phyloP scores from a whole-genome alignment of 2,113 vertebrate species.

The Zosterops japonicus region DNA sequence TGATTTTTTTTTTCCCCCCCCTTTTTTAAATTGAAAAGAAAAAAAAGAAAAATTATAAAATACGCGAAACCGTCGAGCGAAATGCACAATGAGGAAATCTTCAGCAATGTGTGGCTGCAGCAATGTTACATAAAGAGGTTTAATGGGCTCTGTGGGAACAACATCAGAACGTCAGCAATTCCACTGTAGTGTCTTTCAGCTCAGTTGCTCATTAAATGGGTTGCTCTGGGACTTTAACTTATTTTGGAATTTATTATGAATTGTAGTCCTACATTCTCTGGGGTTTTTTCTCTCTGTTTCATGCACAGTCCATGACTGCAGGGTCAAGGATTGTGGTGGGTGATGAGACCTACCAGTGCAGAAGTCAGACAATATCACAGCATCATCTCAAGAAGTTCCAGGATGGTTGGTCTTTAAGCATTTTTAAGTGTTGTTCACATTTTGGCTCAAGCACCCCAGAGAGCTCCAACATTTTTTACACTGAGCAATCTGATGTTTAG shows the following conservation, averaged over 20 bases:
- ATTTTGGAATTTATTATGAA: not conserved
- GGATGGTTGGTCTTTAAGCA: not conserved
- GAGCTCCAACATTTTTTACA: not conserved
- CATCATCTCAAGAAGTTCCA: not conserved
- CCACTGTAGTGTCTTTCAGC: not conserved
- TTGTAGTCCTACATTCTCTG: not conserved
- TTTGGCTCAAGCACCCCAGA: not conserved
- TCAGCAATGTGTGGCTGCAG: not conserved
- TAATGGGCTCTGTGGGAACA: slow-evolving; percentile 50
- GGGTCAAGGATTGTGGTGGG: not conserved
- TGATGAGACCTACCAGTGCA: not conserved
- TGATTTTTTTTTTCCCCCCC: not conserved
- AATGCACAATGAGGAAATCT: not conserved
- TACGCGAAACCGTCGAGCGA: not conserved
- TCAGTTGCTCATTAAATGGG: slow-evolving; percentile 28
- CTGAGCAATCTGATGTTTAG: not conserved
- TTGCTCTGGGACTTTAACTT: slow-evolving; percentile 4
- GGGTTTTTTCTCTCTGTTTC: not conserved
- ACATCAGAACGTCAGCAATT: slow-evolving; percentile 44
- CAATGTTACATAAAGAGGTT: slow-evolving; percentile 12
- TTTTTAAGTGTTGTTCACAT: not conserved
- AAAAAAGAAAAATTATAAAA: slow-evolving; percentile 16
- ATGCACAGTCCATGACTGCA: not conserved
- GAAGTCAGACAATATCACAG: not conserved
- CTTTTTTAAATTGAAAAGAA: not conserved